Base-by-base conservation (phyloP, 2,888 invertebrate genomes). In the Anthrax anthrax region DNA sequence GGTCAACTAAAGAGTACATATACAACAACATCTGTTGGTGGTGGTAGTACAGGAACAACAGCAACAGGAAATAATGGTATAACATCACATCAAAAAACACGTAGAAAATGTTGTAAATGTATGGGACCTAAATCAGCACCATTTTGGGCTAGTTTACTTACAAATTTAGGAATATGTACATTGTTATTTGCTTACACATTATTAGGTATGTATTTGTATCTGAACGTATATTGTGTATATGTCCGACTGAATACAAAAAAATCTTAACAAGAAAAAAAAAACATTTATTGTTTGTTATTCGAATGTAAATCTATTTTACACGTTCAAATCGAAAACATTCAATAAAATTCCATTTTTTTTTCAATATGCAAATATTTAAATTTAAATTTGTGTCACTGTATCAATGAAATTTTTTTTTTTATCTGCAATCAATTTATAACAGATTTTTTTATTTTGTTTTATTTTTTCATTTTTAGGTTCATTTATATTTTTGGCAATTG, bases 401-500 rank as follows among this genome's bases (percentile, higher is more conserved):
- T n/a, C n/a, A n/a, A n/a, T n/a, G n/a, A n/a, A n/a, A n/a, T 34
- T 34, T 5, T 18, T 29, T 29, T 29, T 14, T 13, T 36, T n/a
- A 3, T 23, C 14, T 36, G 13, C 18, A n/a, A n/a, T n/a, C n/a
- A n/a, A n/a, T n/a, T n/a, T n/a, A n/a, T n/a, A n/a, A n/a, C n/a
- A n/a, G n/a, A n/a, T n/a, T n/a, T n/a, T n/a, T n/a, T n/a, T n/a
- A n/a, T n/a, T n/a, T n/a, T n/a, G n/a, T n/a, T 37, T 43, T 23
- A 17, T 38, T 44, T 40, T 27, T 42, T 41, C 5, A 36, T 73
- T 74, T 59, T 59, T 76, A 60, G 82, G 82, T 45, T 84, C 85
- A 47, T 82, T 88, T 64, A 81, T 88, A 69, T 89, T 89, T 69
- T 71, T 89, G 58, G 82, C 86, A 44, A 84, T 89, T 58, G 89